phyloP scores from a whole-genome alignment of 2,888 invertebrate genomes.

The Caenorhabditis auriculariae region DNA sequence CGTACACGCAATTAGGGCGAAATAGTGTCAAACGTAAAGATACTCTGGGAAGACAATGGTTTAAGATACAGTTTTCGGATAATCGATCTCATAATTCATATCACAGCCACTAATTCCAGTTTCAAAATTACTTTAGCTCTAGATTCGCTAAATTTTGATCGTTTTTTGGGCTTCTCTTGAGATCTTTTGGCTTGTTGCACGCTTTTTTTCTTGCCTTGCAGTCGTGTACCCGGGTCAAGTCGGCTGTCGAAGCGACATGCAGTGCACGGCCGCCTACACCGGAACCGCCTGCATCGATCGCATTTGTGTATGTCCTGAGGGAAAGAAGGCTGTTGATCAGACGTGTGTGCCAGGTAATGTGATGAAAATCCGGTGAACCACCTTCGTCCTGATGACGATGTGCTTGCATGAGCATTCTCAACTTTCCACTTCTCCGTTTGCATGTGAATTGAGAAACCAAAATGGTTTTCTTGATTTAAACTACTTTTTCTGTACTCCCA shows the following conservation, averaged over 20 bases:
- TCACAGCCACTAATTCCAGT: background rate
- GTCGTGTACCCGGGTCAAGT: constrained; percentile 63
- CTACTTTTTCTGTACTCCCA: no score
- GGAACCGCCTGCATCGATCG: constrained; percentile 57
- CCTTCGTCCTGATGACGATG: no score
- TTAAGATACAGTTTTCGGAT: no score
- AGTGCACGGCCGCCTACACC: constrained; percentile 59
- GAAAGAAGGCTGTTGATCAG: constrained; percentile 59
- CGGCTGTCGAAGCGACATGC: constrained; percentile 59
- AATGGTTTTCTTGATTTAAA: no score
- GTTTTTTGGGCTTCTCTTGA: background rate
- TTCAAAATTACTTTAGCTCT: background rate
- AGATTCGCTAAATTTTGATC: background rate
- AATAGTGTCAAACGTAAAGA: no score
- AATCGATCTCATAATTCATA: no score
- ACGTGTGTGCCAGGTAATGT: constrained; percentile 61
- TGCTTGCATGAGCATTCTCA: no score
- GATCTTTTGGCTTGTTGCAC: constrained; percentile 5
- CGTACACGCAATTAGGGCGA: no score
- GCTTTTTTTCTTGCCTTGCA: constrained; percentile 32
- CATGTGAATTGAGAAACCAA: no score
- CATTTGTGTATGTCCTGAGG: constrained; percentile 61
- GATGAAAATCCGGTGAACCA: no score
- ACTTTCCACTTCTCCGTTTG: no score
- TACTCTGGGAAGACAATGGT: no score